phyloP scores from a whole-genome alignment of 2,888 invertebrate genomes.

The Acanthopleura granulata region DNA sequence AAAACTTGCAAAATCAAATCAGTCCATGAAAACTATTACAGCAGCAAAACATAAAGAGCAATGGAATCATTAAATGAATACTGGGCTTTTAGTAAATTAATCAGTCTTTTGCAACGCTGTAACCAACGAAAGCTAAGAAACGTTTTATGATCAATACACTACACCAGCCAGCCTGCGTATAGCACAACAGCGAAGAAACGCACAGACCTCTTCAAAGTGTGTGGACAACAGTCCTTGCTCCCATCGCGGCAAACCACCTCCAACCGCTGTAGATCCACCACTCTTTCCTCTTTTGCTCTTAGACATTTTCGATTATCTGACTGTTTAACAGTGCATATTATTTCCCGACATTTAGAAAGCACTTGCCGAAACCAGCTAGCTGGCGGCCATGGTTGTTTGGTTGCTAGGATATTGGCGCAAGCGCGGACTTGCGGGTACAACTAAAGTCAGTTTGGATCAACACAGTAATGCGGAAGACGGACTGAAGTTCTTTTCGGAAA shows the following conservation, averaged over 20 bases:
- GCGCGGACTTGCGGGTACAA: slow-evolving; percentile 15
- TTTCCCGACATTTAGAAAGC: not conserved
- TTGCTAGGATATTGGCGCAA: slow-evolving; percentile 51
- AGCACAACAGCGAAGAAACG: not conserved
- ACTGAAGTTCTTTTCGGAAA: no score
- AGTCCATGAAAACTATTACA: no score
- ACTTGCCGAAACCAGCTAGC: not conserved
- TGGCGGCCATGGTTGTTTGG: slow-evolving; percentile 57
- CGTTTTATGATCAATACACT: no score
- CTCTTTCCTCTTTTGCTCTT: slow-evolving; percentile 57
- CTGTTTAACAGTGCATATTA: not conserved
- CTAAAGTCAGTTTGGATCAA: no score
- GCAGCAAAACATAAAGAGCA: no score
- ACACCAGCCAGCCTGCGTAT: no score
- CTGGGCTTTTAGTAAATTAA: no score
- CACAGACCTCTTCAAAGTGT: slow-evolving; percentile 56
- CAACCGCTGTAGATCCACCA: slow-evolving; percentile 51
- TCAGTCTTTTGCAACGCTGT: no score
- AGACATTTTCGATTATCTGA: slow-evolving; percentile 43
- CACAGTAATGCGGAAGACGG: no score
- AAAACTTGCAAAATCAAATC: no score
- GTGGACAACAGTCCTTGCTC: slow-evolving; percentile 54
- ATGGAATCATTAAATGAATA: no score
- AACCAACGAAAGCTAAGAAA: no score
- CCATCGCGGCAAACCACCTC: slow-evolving; percentile 50